A percentile compares a stretch with the other conserved stretches of the same genome.
Evolutionary conservation across 2,797 vertebrate species (phyloP).

Genomic region (Diplodus puntazzo): DNA sequence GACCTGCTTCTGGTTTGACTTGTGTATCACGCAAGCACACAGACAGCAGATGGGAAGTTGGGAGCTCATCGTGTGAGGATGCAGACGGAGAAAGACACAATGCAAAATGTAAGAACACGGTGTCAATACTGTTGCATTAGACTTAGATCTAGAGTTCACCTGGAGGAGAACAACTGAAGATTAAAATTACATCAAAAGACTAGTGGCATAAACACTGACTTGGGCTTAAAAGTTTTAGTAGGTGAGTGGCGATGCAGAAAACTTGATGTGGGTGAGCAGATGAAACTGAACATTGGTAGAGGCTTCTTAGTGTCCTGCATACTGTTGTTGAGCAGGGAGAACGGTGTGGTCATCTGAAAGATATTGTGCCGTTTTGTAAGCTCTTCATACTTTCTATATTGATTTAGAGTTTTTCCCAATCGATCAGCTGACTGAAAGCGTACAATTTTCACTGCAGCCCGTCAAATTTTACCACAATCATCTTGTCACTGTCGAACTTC

Average conservation of each 20-base stretch:
- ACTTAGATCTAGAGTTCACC: background rate
- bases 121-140: background rate
- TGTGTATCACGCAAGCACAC: constrained; percentile 45
- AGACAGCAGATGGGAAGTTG: constrained; percentile 9
- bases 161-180: background rate
- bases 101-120: background rate
- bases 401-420: background rate
- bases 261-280: constrained; percentile 1
- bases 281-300: background rate
- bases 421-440: background rate
- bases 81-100: constrained; percentile 1
- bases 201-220: background rate
- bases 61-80: constrained; percentile 26
- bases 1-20: constrained; percentile 71
- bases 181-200: constrained; percentile 1
- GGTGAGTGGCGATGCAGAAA: background rate
- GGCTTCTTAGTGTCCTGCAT: background rate
- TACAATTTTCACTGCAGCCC: background rate
- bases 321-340: background rate
- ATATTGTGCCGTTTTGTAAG: too few species aligned
- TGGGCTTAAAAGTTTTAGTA: constrained; percentile 1
- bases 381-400: background rate
- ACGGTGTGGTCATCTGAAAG: background rate
- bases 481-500: constrained; percentile 1
- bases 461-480: background rate